These are phyloP conservation scores for Ictalurus punctatus DNA, from an alignment of 2,113 vertebrate species.

Conservation along the genomic window DNA sequence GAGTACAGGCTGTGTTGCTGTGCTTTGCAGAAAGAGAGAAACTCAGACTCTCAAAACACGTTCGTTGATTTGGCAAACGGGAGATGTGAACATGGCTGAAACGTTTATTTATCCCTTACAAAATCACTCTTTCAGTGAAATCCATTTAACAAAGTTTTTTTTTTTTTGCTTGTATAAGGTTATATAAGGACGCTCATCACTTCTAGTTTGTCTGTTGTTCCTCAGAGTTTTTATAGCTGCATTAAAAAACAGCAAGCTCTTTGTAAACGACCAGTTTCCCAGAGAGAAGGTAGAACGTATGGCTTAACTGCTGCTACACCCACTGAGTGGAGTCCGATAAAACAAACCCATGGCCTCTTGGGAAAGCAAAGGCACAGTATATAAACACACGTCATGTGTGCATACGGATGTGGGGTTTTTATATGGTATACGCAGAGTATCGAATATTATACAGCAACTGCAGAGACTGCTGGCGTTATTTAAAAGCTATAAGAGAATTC, in stretches of 20 bases:
- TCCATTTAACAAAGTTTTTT: not conserved
- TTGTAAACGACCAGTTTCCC: conserved; percentile 47
- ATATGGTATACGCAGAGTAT: not conserved
- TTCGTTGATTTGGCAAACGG: conserved; percentile 35
- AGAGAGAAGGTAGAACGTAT: conserved; percentile 31
- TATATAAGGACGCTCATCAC: conserved; percentile 34
- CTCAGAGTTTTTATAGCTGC: conserved; percentile 46
- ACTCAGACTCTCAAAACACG: conserved; percentile 21
- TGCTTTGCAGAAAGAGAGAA: conserved; percentile 40
- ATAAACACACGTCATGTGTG: conserved; percentile 4
- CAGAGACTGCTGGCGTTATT: not conserved
- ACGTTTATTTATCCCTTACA: not conserved
- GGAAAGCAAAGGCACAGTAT: conserved; percentile 37
- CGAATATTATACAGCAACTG: no score
- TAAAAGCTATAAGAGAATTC: not conserved
- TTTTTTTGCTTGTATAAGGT: not conserved
- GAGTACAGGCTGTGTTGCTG: conserved; percentile 38
- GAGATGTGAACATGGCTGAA: not conserved
- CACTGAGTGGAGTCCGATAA: conserved; percentile 35
- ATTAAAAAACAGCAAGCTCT: conserved; percentile 57
- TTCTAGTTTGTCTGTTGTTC: conserved; percentile 34
- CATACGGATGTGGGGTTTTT: conserved; percentile 8
- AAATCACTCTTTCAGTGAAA: not conserved
- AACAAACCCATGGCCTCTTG: conserved; percentile 38
- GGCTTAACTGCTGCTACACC: not conserved